phyloP scores from a whole-genome alignment of 2,797 vertebrate species.

The Hyperoplus lanceolatus region DNA sequence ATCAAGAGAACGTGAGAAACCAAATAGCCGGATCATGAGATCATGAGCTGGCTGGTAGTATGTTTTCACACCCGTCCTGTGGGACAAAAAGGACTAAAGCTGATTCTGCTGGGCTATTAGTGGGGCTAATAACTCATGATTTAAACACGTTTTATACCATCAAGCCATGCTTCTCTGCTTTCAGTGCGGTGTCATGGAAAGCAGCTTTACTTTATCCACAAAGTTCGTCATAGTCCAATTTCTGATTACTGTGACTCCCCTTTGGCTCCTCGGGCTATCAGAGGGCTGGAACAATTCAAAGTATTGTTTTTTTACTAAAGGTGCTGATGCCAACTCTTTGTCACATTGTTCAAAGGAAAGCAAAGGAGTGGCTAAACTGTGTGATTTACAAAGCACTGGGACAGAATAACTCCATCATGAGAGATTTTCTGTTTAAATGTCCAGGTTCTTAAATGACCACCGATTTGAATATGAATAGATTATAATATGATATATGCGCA shows the following conservation, averaged over 20 bases:
- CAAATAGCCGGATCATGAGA: conserved; percentile 68
- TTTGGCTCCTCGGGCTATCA: conserved; percentile 17
- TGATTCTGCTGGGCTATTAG: conserved; percentile 53
- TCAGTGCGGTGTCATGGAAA: conserved; percentile 1
- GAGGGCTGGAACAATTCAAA: conserved; percentile 48
- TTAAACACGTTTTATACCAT: conserved; percentile 43
- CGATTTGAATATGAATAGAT: conserved; percentile 3
- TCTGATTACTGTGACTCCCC: conserved; percentile 55
- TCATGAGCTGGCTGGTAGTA: conserved; percentile 65
- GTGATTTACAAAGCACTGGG: conserved; percentile 69
- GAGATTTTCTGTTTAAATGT: conserved; percentile 45
- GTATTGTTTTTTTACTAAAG: conserved; percentile 35
- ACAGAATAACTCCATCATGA: conserved; percentile 65
- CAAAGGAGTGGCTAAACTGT: conserved; percentile 62
- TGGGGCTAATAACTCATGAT: conserved; percentile 63
- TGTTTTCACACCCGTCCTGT: conserved; percentile 57
- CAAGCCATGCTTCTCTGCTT: not conserved
- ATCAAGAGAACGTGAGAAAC: conserved; percentile 50
- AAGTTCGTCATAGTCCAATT: conserved; percentile 35
- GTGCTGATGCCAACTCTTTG: conserved; percentile 49
- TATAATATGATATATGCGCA: not conserved
- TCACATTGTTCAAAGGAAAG: conserved; percentile 45
- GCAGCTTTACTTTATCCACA: conserved; percentile 21
- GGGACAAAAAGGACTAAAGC: conserved; percentile 49
- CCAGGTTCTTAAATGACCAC: conserved; percentile 26